Evolutionary conservation across 92 coral and sea anemone species (phyloP), one percentile per base, ranked within the genome.

Genomic region (Scolanthus callimorphus): DNA sequence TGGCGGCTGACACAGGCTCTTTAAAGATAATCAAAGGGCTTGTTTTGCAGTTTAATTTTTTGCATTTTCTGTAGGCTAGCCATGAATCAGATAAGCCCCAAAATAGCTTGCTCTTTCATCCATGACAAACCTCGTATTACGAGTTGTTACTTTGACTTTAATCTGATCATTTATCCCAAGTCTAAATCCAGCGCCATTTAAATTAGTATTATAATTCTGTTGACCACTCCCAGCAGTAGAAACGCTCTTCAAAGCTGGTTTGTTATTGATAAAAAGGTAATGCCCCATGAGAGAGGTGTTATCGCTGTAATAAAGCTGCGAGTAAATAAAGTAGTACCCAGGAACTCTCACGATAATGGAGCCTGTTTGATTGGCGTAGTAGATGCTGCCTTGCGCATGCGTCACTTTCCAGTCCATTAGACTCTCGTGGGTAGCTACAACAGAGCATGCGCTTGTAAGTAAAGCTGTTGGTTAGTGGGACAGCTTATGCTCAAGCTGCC

Each of bases 221-320:
- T n/a, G n/a, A n/a, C n/a, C n/a, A n/a, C n/a, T n/a, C n/a, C n/a
- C n/a, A n/a, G n/a, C n/a, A n/a, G n/a, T n/a, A n/a, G n/a, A 49
- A 3, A 73, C 29, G 27, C 86, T 62, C 15, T 57, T 62, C 58
- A 84, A 51, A 19, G 49, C 76, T 27, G 11, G 49, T 11, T 49
- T 30, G 78, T 69, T 17, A 59, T 83, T 80, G 27, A 87, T 73
- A 39, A 37, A 61, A 38, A 83, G 64, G 19, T 37, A 27, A 38
- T 82, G 83, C 21, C 82, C 79, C 60, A 75, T 69, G 11, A 41
- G 63, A 0, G 38, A 13, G 39, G 59, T 53, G 13, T 68, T 67
- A 29, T 87, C 90, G 28, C 44, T 65, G 55, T 82, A 87, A 52
- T 30, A 87, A 80, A 87, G 77, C 70, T 87, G 96, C 29, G 83